Evolutionary conservation across 2,113 vertebrate genomes (phyloP).

Genomic region (Sclerurus mexicanus): DNA sequence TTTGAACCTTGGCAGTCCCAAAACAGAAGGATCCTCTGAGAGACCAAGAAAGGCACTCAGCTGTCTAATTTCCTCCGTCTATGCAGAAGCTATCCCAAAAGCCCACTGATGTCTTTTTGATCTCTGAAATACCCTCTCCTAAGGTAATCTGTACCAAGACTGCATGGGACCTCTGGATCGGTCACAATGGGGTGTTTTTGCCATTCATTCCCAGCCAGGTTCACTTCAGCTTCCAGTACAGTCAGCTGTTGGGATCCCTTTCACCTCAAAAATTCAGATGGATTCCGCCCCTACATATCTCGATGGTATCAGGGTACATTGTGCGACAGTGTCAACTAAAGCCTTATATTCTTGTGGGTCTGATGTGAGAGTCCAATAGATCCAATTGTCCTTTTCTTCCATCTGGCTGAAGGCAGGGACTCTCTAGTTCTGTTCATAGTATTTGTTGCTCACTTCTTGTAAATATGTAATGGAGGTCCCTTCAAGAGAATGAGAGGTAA

Average conservation of each 20-base stretch:
- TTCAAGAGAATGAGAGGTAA: neutral
- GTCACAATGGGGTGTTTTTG: neutral
- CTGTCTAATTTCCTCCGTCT: neutral
- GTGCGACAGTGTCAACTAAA: neutral
- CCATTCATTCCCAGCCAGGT: neutral
- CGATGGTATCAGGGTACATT: neutral
- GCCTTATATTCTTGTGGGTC: neutral
- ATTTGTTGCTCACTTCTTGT: neutral
- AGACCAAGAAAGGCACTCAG: neutral
- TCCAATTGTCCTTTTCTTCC: neutral
- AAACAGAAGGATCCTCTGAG: neutral
- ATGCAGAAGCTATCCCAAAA: neutral
- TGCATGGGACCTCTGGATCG: neutral
- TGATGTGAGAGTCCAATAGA: neutral
- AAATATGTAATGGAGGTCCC: neutral
- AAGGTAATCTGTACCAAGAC: neutral
- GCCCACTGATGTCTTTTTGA: neutral
- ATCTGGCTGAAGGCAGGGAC: neutral
- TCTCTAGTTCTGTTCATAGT: neutral
- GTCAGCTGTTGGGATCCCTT: neutral
- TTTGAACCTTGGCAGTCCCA: neutral
- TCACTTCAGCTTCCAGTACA: neutral
- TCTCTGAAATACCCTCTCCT: neutral
- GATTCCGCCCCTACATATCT: neutral
- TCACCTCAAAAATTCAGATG: neutral